These are phyloP conservation scores for Sebastes melanostomus DNA, from an alignment of 2,797 vertebrate species.

Conservation along the genomic window DNA sequence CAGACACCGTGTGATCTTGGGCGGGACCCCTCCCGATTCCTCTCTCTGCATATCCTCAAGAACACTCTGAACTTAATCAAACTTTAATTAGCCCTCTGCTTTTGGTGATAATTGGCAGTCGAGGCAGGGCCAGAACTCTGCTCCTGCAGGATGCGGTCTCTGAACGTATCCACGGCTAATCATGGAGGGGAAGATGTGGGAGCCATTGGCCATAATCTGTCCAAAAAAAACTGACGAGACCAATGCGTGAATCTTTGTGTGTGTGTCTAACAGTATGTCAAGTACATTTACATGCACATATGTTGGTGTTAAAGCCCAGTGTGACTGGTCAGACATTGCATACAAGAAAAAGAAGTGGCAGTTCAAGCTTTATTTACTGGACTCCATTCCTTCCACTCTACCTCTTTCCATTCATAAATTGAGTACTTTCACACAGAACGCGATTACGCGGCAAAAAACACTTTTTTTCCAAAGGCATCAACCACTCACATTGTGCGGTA, in stretches of 20 bases:
- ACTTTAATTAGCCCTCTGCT: conserved; percentile 83
- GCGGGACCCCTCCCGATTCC: conserved; percentile 53
- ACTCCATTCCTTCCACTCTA: background rate
- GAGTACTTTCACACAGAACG: background rate
- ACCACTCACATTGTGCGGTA: background rate
- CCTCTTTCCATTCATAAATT: background rate
- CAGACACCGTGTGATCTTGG: conserved; percentile 74
- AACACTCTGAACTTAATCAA: conserved; percentile 82
- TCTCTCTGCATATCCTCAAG: conserved; percentile 75
- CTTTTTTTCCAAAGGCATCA: background rate
- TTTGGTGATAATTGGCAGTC: conserved; percentile 80
- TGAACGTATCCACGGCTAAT: conserved; percentile 56
- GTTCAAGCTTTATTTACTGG: background rate
- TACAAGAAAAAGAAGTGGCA: background rate
- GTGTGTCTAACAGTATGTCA: background rate
- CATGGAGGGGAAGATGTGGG: conserved; percentile 14
- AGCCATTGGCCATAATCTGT: conserved; percentile 39
- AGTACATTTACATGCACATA: background rate
- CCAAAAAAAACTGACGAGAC: background rate
- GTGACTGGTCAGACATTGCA: background rate
- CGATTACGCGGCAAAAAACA: too few relatives aligned
- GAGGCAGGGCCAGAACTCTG: conserved; percentile 65
- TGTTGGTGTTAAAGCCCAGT: background rate
- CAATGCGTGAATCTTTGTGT: background rate
- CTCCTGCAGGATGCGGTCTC: conserved; percentile 50